Percentiles rank a stretch among this genome's conserved stretches.
Conservation (phyloP, 2,888 invertebrate genomes). For the Apodemia hepburni region DNA sequence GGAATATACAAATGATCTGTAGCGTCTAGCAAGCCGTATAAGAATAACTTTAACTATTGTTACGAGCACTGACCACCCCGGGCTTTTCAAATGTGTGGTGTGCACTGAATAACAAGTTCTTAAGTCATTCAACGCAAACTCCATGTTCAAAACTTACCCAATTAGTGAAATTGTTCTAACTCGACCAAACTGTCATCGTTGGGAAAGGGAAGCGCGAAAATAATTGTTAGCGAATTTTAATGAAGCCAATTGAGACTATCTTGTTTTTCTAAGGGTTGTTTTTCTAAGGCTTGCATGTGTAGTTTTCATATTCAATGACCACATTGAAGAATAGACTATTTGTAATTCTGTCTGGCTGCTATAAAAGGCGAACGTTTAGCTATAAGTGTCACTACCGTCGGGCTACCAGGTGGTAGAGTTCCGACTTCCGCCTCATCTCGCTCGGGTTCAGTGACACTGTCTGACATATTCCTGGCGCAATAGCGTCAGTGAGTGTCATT, state of each 20-base stretch:
- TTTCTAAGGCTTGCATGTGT: too few species aligned
- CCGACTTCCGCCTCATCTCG: too few species aligned
- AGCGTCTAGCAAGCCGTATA: neutral
- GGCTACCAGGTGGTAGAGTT: too few species aligned
- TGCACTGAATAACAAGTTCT: slow-evolving; percentile 22
- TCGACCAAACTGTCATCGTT: neutral
- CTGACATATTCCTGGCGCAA: too few species aligned
- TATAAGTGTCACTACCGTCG: too few species aligned
- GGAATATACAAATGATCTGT: neutral
- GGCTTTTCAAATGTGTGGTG: slow-evolving; percentile 34
- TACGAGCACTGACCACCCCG: slow-evolving; percentile 33
- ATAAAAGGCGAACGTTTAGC: too few species aligned
- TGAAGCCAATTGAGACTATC: neutral
- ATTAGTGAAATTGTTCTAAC: slow-evolving; percentile 11
- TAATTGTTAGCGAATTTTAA: neutral
- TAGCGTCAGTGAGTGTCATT: too few species aligned
- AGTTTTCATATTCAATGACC: too few species aligned
- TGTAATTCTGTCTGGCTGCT: too few species aligned
- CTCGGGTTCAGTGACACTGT: too few species aligned
- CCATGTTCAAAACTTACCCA: slow-evolving; percentile 5
- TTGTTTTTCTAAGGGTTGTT: too few species aligned
- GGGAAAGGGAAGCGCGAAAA: slow-evolving; percentile 1
- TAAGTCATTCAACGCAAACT: slow-evolving; percentile 16
- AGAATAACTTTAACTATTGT: slow-evolving; percentile 36
- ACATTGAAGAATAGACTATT: too few species aligned